Evolutionary conservation across 2,113 vertebrate genomes (phyloP), one percentile per base, ranked within the genome.

Genomic region (Hystrix brachyura): DNA sequence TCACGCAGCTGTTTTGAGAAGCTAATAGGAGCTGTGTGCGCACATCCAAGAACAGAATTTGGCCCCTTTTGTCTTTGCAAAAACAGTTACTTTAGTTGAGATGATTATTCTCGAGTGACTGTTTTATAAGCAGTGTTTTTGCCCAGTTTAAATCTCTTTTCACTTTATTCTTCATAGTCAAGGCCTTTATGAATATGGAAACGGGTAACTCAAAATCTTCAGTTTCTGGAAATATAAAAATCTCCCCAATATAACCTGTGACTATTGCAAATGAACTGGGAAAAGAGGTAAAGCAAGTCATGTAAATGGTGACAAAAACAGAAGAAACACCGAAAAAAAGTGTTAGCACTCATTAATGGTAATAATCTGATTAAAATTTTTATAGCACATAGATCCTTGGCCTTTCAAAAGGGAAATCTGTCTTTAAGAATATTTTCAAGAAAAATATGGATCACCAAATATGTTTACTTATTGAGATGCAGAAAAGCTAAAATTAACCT

Each of bases 21-120:
- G 78, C 78, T 97, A 97, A 97, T 97, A 71, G 92, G 94, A 98
- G 85, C 97, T 97, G 97, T 98, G 96, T 96, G 84, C 94, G 95
- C 87, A 95, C 96, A 98, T 97, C 96, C 94, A 97, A 94, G 80
- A 84, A 95, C 64, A 90, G 82, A 97, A 97, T 97, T 97, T 97
- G 96, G 96, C 65, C 67, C 76, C 80, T 62, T 97, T 95, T 92
- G 94, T 97, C 97, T 98, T 96, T 94, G 87, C 51, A 94, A 82
- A 96, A 97, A 95, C 65, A 86, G 92, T 95, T 91, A 48, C 76
- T 97, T 94, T 79, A 86, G 95, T 93, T 89, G 95, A 95, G 82
- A 95, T 84, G 96, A 96, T 98, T 96, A 95, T 96, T 97, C 85
- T 88, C 60, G 76, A 93, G 60, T 95, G 94, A 86, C 79, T 97